Evolutionary conservation across 1,140 invertebrate genomes (phyloP).

Genomic region (Rhagoletis zephyria): DNA sequence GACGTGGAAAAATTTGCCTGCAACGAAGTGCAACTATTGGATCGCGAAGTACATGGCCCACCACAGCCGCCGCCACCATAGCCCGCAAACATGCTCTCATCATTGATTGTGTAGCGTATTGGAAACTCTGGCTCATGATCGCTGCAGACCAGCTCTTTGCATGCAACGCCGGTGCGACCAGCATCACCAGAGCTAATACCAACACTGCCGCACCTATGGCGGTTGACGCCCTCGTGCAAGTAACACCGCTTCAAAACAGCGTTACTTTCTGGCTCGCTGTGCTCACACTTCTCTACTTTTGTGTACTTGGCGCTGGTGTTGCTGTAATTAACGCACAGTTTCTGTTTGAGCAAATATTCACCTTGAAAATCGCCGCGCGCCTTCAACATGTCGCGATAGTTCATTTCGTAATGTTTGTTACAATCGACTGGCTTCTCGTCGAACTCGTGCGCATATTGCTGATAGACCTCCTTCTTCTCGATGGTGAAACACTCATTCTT

Average conservation of each 20-base stretch:
- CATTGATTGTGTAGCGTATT: slow-evolving; percentile 56
- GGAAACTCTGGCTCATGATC: slow-evolving; percentile 48
- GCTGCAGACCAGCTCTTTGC: neutral
- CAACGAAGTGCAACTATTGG: slow-evolving; percentile 52
- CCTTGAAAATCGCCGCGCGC: slow-evolving; percentile 39
- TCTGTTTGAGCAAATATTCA: slow-evolving; percentile 55
- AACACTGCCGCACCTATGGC: neutral
- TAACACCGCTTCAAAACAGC: neutral
- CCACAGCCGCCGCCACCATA: neutral
- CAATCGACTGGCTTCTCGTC: slow-evolving; percentile 36
- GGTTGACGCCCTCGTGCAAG: neutral
- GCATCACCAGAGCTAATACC: neutral
- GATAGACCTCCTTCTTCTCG: slow-evolving; percentile 53
- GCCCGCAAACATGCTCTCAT: slow-evolving; percentile 50
- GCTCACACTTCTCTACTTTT: slow-evolving; percentile 25
- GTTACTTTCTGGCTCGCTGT: neutral
- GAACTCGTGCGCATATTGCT: slow-evolving; percentile 44
- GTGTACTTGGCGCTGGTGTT: slow-evolving; percentile 1
- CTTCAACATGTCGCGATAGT: slow-evolving; percentile 29
- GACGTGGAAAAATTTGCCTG: slow-evolving; percentile 19
- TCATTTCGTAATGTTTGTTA: slow-evolving; percentile 39
- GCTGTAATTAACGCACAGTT: slow-evolving; percentile 52
- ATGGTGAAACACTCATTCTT: slow-evolving; percentile 52
- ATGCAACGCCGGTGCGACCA: neutral
- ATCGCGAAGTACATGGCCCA: neutral